phyloP scores from a whole-genome alignment of 1,140 invertebrate genomes.

The Himalopsyche phryganea region DNA sequence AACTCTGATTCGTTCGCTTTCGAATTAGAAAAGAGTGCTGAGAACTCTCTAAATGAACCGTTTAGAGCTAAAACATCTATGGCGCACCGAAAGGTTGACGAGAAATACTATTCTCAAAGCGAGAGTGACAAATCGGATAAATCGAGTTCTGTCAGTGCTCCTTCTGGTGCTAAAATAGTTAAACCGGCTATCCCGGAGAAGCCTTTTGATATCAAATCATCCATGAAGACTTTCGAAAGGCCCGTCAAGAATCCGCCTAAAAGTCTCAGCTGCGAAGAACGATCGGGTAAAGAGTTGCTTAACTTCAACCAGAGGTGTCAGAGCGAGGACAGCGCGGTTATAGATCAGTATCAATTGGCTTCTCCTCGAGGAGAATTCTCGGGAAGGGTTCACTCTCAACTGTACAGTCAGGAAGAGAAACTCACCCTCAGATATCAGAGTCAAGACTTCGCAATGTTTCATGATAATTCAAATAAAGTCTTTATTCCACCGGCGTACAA shows the following conservation, averaged over 20 bases:
- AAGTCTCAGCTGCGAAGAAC: constrained; percentile 51
- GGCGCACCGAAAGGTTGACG: constrained; percentile 21
- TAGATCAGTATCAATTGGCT: constrained; percentile 40
- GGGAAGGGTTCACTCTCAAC: constrained; percentile 44
- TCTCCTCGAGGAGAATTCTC: constrained; percentile 45
- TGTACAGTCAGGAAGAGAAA: constrained; percentile 59
- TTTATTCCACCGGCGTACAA: constrained; percentile 51
- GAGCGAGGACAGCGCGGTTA: constrained; percentile 55
- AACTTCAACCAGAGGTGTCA: constrained; percentile 50
- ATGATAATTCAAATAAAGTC: constrained; percentile 41
- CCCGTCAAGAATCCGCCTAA: constrained; percentile 53
- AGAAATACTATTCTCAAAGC: constrained; percentile 40
- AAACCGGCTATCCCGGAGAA: constrained; percentile 14
- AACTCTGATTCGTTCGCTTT: background rate
- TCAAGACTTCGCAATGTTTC: constrained; percentile 56
- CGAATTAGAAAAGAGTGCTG: constrained; percentile 7
- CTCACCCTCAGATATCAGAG: constrained; percentile 60
- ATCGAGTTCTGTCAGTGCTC: constrained; percentile 51
- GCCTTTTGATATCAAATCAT: constrained; percentile 8
- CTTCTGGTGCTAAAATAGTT: constrained; percentile 46
- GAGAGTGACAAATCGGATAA: constrained; percentile 51
- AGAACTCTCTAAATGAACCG: constrained; percentile 13
- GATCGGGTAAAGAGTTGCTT: constrained; percentile 40
- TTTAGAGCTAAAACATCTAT: constrained; percentile 24
- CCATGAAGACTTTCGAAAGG: constrained; percentile 26